phyloP scores from a whole-genome alignment of 2,888 invertebrate species.

The Cosmia pyralina region DNA sequence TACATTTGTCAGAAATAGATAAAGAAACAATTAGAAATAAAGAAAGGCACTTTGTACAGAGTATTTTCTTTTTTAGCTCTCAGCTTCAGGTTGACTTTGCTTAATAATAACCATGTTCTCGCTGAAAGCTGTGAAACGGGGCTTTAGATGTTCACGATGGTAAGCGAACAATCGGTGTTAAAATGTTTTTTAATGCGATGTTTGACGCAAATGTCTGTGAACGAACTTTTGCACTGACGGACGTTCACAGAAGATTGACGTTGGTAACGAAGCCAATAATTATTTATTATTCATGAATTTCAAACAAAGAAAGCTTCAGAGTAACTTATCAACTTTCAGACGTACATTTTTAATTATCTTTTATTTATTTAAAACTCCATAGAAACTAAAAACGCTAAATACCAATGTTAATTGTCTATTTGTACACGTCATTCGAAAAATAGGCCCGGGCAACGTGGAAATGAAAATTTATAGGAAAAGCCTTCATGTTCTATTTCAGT shows the following conservation, averaged over 20 bases:
- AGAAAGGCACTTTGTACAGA: background rate
- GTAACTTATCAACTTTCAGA: background rate
- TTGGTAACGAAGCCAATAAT: conserved; percentile 8
- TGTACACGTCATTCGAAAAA: background rate
- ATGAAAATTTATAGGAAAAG: conserved; percentile 3
- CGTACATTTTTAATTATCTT: background rate
- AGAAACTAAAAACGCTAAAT: background rate
- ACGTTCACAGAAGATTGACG: conserved; percentile 12
- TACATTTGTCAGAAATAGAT: conserved; percentile 9
- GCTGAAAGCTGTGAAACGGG: conserved; percentile 21
- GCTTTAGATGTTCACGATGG: conserved; percentile 25
- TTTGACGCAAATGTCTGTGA: conserved; percentile 38
- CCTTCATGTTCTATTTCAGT: conserved; percentile 19
- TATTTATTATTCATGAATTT: conserved; percentile 1
- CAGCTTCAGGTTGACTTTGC: too few species aligned
- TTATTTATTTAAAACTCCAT: background rate
- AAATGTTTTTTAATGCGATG: conserved; percentile 14
- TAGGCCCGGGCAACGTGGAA: background rate
- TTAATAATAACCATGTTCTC: background rate
- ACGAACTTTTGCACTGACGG: conserved; percentile 29
- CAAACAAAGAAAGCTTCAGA: conserved; percentile 5
- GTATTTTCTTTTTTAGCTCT: too few species aligned
- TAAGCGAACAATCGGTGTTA: conserved; percentile 13
- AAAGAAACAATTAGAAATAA: background rate
- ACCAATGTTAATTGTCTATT: background rate